Percentiles rank a stretch among this genome's conserved stretches.
Evolutionary conservation across 2,113 vertebrate species (phyloP).

Genomic region (Petrocephalus zakoni): DNA sequence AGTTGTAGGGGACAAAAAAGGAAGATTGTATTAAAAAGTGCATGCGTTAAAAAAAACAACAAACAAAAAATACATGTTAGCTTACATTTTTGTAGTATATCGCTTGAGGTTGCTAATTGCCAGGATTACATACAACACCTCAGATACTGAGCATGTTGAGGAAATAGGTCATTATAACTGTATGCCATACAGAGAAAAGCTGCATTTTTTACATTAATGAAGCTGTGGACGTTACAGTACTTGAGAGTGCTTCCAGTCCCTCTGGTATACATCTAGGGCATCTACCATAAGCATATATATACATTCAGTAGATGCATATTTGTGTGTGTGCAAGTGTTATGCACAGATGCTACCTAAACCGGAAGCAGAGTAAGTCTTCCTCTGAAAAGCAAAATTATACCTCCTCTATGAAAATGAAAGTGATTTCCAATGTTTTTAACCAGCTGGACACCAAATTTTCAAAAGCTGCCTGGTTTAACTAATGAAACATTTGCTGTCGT

Average conservation of each 20-base stretch:
- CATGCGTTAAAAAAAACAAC: not conserved
- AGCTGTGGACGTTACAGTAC: not conserved
- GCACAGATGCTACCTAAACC: not conserved
- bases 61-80: not conserved
- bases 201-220: not conserved
- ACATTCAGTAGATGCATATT: not conserved
- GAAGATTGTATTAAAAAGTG: not conserved
- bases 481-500: not conserved
- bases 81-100: not conserved
- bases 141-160: not conserved
- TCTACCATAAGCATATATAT: constrained; percentile 16
- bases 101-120: not conserved
- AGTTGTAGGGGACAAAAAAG: not conserved
- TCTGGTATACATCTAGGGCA: not conserved
- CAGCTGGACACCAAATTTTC: not conserved
- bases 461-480: not conserved
- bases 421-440: not conserved
- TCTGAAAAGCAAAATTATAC: not conserved
- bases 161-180: not conserved
- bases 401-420: not conserved
- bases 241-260: not conserved
- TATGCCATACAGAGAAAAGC: not conserved
- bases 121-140: not conserved
- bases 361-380: not conserved
- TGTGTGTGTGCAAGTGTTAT: not conserved